Evolutionary conservation across 2,113 vertebrate species (phyloP).

Genomic region (Sula dactylatra): DNA sequence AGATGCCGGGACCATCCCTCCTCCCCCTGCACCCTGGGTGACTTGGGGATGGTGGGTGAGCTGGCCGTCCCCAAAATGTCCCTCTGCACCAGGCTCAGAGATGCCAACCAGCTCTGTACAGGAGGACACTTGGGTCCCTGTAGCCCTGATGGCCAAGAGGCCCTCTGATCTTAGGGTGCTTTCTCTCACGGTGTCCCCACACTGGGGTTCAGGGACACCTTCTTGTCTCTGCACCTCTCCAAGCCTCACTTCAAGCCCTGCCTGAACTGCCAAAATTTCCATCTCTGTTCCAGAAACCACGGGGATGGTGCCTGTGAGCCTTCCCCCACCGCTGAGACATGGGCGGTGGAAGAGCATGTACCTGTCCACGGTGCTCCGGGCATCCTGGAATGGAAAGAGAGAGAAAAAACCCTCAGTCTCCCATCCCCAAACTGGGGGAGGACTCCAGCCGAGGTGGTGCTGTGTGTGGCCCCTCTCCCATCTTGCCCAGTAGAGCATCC

Average conservation of each 20-base stretch:
- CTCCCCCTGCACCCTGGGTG: not conserved
- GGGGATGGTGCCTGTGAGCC: not conserved
- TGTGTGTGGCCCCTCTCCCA: not conserved
- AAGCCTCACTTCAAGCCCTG: not conserved
- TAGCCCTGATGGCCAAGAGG: not conserved
- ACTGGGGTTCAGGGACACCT: not conserved
- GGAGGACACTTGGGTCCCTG: not conserved
- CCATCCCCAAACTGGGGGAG: not conserved
- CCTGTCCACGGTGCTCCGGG: constrained; percentile 22
- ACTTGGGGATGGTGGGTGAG: not conserved
- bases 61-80: not conserved
- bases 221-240: not conserved
- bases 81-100: not conserved
- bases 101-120: not conserved
- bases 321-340: not conserved
- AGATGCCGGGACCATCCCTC: not conserved
- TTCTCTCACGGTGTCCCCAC: not conserved
- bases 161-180: not conserved
- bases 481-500: not conserved
- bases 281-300: not conserved
- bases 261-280: not conserved
- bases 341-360: not conserved
- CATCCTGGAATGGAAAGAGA: constrained; percentile 37
- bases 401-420: not conserved
- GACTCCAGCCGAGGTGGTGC: not conserved